Percentiles rank a stretch among this genome's conserved stretches.
Evolutionary conservation across 2,888 invertebrate genomes (phyloP).

Genomic region (Baronia brevicornis): DNA sequence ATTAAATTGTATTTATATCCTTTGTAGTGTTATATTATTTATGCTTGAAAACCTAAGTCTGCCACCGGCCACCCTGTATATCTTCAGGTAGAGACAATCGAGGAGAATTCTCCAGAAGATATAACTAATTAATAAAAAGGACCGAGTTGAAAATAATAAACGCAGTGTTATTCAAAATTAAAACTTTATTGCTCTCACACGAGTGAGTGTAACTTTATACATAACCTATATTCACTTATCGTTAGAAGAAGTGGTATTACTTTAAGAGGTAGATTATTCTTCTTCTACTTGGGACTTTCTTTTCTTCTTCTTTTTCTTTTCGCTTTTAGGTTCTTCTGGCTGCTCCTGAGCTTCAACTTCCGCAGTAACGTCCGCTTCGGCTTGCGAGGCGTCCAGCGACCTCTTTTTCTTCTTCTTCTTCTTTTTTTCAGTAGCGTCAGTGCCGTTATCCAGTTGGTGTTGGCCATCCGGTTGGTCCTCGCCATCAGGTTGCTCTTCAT

Average conservation of each 20-base stretch:
- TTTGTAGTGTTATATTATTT: too few species aligned
- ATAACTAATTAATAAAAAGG: too few species aligned
- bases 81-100: too few species aligned
- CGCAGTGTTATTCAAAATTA: too few species aligned
- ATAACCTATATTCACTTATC: conserved; percentile 10
- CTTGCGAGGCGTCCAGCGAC: conserved; percentile 44
- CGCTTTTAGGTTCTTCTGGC: conserved; percentile 43
- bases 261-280: conserved; percentile 32
- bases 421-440: conserved; percentile 52
- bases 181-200: too few species aligned
- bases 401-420: conserved; percentile 72
- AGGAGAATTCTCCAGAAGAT: too few species aligned
- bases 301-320: conserved; percentile 62
- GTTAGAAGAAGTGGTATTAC: conserved; percentile 2
- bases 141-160: too few species aligned
- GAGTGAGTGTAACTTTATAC: too few species aligned
- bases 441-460: conserved; percentile 24
- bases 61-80: too few species aligned
- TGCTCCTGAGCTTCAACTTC: conserved; percentile 24
- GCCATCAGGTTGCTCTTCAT: conserved; percentile 26
- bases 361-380: conserved; percentile 28
- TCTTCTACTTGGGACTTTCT: conserved; percentile 49
- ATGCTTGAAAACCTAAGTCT: too few species aligned
- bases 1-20: too few species aligned
- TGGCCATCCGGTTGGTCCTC: conserved; percentile 23